Evolutionary conservation across 2,113 vertebrate species (phyloP), one percentile per base, ranked within the genome.

Genomic region (Odocoileus hemionus): DNA sequence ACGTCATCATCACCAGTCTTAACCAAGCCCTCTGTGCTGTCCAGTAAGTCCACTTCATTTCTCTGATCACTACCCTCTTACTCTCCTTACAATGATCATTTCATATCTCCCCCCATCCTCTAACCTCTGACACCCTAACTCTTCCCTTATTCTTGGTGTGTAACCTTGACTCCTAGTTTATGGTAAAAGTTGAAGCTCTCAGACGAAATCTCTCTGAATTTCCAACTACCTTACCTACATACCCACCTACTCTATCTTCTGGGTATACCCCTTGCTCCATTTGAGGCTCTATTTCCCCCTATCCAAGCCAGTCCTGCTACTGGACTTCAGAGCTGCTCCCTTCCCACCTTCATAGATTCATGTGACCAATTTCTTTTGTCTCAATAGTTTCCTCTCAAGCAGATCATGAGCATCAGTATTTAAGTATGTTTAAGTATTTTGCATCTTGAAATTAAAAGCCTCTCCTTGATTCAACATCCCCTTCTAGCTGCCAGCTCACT

Each of bases 361-460:
- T 8, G 5, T 4, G 25, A 36, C 11, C 45, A 39, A 3, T 52
- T 90, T 85, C 82, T 74, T 79, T 70, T 92, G 50, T 87, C 83
- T 94, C 80, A 76, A 33, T 36, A 76, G 26, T 33, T 74, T 17
- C 55, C 64, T 90, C 74, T 45, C 55, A 47, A 55, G 6, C 5
- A 76, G 74, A 87, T 25, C 39, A 15, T 21, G 19, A 55, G 36
- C n/a, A 9, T 36, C 57, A 36, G 26, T 33, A 57, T n/a, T 57
- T 39, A 87, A 61, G 30, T 39, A 52, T n/a, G 25, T 39, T 86
- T 25, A 64, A 91, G 79, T 85, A 47, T n/a, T 96, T 57, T 47
- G 13, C 39, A 95, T 45, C 83, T 96, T 91, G 88, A 85, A 98
- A 91, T 82, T 91, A 76, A 94, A 97, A 91, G 91, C 13, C 28